These are phyloP conservation scores for Lasioglossum figueresi DNA, from an alignment of 2,888 invertebrate species.

Conservation along the genomic window DNA sequence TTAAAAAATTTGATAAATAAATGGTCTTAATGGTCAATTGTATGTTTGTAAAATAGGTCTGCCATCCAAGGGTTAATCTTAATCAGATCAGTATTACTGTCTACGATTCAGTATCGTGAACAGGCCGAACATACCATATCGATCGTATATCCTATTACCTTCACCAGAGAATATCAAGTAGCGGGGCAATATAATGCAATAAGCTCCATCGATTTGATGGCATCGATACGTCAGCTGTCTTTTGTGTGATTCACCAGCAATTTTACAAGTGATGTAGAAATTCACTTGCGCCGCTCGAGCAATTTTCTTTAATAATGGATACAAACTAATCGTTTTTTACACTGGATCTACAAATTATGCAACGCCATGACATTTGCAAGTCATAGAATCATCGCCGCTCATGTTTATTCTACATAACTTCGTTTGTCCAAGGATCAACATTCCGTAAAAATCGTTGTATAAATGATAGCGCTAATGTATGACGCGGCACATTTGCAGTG, in stretches of 20 bases:
- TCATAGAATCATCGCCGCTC: slow-evolving; percentile 18
- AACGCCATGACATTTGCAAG: neutral
- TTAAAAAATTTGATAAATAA: too few species aligned
- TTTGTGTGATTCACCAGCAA: slow-evolving; percentile 49
- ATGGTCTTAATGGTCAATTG: neutral
- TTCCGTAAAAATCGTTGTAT: slow-evolving; percentile 14
- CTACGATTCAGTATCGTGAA: neutral
- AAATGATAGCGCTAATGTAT: neutral
- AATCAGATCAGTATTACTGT: neutral
- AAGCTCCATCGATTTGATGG: slow-evolving; percentile 45
- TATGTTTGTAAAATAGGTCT: neutral
- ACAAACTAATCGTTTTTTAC: neutral
- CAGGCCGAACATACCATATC: neutral
- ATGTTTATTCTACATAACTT: slow-evolving; percentile 34
- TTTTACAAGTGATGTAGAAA: slow-evolving; percentile 18
- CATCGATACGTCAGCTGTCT: slow-evolving; percentile 43
- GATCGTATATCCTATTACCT: slow-evolving; percentile 1
- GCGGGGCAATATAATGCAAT: slow-evolving; percentile 31
- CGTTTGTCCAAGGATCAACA: slow-evolving; percentile 13
- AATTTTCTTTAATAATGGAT: neutral
- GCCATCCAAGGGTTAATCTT: neutral
- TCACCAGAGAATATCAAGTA: slow-evolving; percentile 23
- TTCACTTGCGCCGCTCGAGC: neutral
- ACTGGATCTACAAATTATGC: neutral
- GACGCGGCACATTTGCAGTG: neutral